A percentile compares a stretch with the other conserved stretches of the same genome.
Conservation (phyloP, 2,888 invertebrate genomes). For the Hoplodrina blanda region DNA sequence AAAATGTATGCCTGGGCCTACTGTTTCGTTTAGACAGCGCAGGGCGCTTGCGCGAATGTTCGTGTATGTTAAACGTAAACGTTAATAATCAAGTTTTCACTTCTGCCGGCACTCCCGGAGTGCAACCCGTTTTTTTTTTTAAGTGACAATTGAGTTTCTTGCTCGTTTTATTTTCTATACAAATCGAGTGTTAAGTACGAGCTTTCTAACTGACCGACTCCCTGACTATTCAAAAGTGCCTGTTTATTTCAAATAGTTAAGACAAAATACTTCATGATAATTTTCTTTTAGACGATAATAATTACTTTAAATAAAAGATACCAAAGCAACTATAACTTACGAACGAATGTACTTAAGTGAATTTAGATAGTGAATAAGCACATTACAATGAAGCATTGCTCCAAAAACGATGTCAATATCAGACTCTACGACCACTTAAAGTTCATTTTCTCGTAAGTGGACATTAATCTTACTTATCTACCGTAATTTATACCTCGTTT, state of each 20-base stretch:
- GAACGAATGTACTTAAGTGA: background rate
- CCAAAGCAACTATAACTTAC: background rate
- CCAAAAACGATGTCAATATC: constrained; percentile 39
- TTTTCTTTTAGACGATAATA: background rate
- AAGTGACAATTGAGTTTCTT: too few relatives aligned
- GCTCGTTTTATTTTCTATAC: background rate
- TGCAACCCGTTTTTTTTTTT: too few relatives aligned
- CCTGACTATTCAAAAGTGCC: too few relatives aligned
- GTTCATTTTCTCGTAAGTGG: constrained; percentile 60
- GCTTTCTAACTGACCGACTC: background rate
- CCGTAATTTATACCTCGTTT: constrained; percentile 54
- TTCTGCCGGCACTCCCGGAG: too few relatives aligned
- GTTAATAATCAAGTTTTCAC: too few relatives aligned
- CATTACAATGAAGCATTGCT: constrained; percentile 39
- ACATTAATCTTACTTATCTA: constrained; percentile 58
- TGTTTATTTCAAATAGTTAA: too few relatives aligned
- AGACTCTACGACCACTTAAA: constrained; percentile 35
- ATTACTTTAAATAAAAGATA: background rate
- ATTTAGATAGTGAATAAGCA: constrained; percentile 28
- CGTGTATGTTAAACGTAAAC: too few relatives aligned
- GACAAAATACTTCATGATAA: background rate
- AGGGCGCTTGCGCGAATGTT: too few relatives aligned
- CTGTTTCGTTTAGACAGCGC: too few relatives aligned
- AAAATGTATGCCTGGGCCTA: too few relatives aligned
- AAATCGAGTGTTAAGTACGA: too few relatives aligned